Conservation (phyloP, 2,113 vertebrate genomes). For the Channa argus region DNA sequence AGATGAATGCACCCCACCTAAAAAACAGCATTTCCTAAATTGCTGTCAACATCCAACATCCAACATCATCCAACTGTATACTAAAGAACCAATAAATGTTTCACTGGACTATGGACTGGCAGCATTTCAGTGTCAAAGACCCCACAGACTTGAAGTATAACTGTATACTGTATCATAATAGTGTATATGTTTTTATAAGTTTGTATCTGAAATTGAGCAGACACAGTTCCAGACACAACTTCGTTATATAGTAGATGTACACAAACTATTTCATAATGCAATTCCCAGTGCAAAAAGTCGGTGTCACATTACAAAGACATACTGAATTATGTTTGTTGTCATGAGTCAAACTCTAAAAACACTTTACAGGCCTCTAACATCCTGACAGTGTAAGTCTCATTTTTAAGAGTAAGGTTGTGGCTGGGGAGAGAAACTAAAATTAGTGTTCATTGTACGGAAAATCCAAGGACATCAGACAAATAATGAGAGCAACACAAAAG, state of each 20-base stretch:
- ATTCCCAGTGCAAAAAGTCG: too few species aligned
- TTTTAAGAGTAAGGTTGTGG: too few species aligned
- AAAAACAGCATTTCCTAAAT: not conserved
- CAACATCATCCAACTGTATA: not conserved
- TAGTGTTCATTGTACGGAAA: not conserved
- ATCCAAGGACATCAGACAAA: constrained; percentile 18
- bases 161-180: not conserved
- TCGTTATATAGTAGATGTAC: too few species aligned
- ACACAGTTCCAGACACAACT: too few species aligned
- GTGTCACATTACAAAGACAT: too few species aligned
- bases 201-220: not conserved
- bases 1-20: not conserved
- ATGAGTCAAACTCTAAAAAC: too few species aligned
- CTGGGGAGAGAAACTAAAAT: not conserved
- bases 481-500: too few species aligned
- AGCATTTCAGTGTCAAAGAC: not conserved
- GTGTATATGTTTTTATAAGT: not conserved
- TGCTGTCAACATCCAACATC: not conserved
- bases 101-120: not conserved
- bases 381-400: too few species aligned
- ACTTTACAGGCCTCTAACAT: too few species aligned
- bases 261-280: too few species aligned
- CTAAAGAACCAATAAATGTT: not conserved
- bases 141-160: not conserved
- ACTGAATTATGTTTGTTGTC: too few species aligned